Evolutionary conservation across 2,888 invertebrate genomes (phyloP).

Genomic region (Xylocampa areola): DNA sequence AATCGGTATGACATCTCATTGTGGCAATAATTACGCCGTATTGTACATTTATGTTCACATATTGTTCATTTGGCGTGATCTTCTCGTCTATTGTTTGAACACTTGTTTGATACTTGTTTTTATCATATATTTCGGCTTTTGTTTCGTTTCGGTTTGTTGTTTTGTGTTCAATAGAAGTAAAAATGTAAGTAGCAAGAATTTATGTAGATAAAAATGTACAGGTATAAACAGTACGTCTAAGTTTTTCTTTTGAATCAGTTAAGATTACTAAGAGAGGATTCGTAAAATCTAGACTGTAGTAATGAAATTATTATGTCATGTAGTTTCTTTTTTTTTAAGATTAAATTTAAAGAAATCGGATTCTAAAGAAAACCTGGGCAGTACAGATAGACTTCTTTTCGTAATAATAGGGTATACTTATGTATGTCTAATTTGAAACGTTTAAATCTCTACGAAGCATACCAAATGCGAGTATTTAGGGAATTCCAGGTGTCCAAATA

Average conservation of each 20-base stretch:
- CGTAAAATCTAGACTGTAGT: too few species aligned
- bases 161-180: neutral
- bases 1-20: conserved; percentile 83
- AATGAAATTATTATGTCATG: too few species aligned
- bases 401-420: too few species aligned
- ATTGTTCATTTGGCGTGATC: conserved; percentile 66
- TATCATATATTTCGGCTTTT: conserved; percentile 36
- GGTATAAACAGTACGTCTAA: too few species aligned
- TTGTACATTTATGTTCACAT: conserved; percentile 82
- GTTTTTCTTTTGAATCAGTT: too few species aligned
- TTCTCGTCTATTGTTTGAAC: conserved; percentile 52
- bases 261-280: too few species aligned
- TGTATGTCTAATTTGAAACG: too few species aligned
- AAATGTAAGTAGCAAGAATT: neutral
- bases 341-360: too few species aligned
- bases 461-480: conserved; percentile 2
- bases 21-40: conserved; percentile 83
- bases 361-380: too few species aligned
- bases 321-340: too few species aligned
- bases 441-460: conserved; percentile 4
- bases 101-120: conserved; percentile 63
- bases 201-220: too few species aligned
- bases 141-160: conserved; percentile 36
- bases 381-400: too few species aligned
- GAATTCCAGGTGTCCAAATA: conserved; percentile 39